Evolutionary conservation across 2,113 vertebrate genomes (phyloP).

Genomic region (Aptenodytes forsteri): DNA sequence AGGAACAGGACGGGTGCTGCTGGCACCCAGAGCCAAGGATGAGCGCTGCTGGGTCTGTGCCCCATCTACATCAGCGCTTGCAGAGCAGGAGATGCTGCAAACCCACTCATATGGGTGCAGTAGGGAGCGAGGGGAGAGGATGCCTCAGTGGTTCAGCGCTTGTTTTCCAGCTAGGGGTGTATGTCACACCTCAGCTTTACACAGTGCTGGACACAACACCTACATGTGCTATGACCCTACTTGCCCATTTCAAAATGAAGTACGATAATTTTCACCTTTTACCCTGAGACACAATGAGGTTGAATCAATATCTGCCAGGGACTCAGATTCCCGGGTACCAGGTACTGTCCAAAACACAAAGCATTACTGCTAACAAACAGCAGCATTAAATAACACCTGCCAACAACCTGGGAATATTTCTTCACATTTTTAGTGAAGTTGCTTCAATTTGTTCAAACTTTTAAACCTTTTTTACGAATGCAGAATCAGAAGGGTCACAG

Average conservation of each 20-base stretch:
- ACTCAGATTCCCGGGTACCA: neutral
- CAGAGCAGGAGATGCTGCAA: neutral
- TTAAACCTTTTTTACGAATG: neutral
- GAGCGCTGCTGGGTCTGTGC: neutral
- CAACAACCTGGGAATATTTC: neutral
- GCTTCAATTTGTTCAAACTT: neutral
- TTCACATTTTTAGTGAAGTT: neutral
- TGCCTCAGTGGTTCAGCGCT: accelerated
- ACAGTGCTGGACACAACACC: neutral
- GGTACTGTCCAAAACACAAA: neutral
- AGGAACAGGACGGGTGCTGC: neutral
- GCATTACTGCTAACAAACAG: neutral
- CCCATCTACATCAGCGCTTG: neutral
- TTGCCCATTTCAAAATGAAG: neutral
- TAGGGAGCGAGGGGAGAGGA: neutral
- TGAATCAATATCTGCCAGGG: neutral
- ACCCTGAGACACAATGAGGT: neutral
- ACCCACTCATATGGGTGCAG: accelerated
- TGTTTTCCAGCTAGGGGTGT: neutral
- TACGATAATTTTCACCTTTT: neutral
- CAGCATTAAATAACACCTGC: neutral
- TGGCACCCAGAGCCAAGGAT: neutral
- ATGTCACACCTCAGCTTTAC: neutral
- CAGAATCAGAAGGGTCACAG: neutral
- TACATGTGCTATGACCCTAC: accelerated